phyloP scores from a whole-genome alignment of 2,113 vertebrate species.

The Uria lomvia region DNA sequence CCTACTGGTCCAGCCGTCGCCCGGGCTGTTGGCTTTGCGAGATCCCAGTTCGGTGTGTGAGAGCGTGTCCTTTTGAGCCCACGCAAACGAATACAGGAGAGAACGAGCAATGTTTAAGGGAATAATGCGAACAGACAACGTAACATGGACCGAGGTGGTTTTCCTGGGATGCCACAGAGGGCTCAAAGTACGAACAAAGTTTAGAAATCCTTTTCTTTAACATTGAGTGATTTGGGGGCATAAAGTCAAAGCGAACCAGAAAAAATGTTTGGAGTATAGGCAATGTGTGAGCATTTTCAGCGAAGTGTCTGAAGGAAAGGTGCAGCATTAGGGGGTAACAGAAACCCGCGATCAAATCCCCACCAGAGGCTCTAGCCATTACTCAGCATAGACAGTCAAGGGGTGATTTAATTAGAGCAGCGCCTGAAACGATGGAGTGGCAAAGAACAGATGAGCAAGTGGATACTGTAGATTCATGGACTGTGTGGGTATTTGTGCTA shows the following conservation, averaged over 20 bases:
- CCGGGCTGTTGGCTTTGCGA: too few relatives aligned
- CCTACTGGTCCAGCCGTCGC: not conserved
- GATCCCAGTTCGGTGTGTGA: fast-evolving
- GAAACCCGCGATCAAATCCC: not conserved
- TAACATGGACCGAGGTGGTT: not conserved
- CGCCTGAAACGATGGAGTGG: not conserved
- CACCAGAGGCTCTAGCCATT: not conserved
- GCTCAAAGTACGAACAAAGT: not conserved
- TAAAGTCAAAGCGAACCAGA: not conserved
- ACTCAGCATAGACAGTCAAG: not conserved
- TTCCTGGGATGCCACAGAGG: not conserved
- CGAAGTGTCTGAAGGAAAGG: not conserved
- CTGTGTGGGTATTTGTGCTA: not conserved
- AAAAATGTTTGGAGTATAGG: fast-evolving
- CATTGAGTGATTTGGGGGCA: not conserved
- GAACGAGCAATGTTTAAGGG: fast-evolving
- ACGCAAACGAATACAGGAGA: fast-evolving
- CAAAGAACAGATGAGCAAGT: not conserved
- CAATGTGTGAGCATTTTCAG: not conserved
- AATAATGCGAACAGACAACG: not conserved
- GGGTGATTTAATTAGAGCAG: not conserved
- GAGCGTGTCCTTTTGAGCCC: not conserved
- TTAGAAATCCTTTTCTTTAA: not conserved
- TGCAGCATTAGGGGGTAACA: not conserved
- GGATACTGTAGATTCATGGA: not conserved